A percentile compares a stretch with the other conserved stretches of the same genome.
These are phyloP conservation scores for Aphodius sticticus DNA, from an alignment of 2,888 invertebrate species.

Conservation along the genomic window DNA sequence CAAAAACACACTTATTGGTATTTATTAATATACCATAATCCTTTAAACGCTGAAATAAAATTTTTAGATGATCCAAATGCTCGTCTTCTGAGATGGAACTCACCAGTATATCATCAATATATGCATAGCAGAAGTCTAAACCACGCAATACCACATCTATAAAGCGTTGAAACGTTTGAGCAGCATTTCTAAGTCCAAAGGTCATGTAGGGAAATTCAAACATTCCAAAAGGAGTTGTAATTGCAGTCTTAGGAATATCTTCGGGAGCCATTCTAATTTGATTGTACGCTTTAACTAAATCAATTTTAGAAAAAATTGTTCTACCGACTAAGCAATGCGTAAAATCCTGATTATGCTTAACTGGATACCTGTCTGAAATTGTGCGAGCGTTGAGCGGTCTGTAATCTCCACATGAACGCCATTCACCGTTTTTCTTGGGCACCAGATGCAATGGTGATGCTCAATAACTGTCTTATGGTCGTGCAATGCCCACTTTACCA, in stretches of 20 bases:
- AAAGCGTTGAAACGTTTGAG: conserved; percentile 56
- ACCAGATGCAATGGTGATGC: conserved; percentile 47
- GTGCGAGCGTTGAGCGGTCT: conserved; percentile 43
- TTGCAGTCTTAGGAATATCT: conserved; percentile 46
- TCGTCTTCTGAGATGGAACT: conserved; percentile 39
- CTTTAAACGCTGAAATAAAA: conserved; percentile 42
- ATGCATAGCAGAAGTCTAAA: conserved; percentile 49
- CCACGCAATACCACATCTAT: conserved; percentile 49
- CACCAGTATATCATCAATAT: conserved; percentile 36
- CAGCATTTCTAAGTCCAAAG: conserved; percentile 56
- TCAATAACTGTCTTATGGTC: conserved; percentile 47
- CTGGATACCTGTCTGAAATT: conserved; percentile 41
- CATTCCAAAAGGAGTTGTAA: conserved; percentile 45
- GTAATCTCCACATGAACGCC: conserved; percentile 44
- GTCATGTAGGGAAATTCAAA: conserved; percentile 50
- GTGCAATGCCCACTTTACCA: conserved; percentile 45
- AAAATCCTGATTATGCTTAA: conserved; percentile 44
- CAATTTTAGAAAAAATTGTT: conserved; percentile 44
- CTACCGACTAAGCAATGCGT: conserved; percentile 31
- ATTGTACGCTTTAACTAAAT: conserved; percentile 52
- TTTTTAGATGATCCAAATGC: conserved; percentile 42
- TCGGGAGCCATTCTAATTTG: conserved; percentile 48
- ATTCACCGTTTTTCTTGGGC: conserved; percentile 42
- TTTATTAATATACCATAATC: conserved; percentile 49
- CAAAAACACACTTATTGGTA: conserved; percentile 49